Evolutionary conservation across 2,113 vertebrate species (phyloP).

Genomic region (Cinclus cinclus): DNA sequence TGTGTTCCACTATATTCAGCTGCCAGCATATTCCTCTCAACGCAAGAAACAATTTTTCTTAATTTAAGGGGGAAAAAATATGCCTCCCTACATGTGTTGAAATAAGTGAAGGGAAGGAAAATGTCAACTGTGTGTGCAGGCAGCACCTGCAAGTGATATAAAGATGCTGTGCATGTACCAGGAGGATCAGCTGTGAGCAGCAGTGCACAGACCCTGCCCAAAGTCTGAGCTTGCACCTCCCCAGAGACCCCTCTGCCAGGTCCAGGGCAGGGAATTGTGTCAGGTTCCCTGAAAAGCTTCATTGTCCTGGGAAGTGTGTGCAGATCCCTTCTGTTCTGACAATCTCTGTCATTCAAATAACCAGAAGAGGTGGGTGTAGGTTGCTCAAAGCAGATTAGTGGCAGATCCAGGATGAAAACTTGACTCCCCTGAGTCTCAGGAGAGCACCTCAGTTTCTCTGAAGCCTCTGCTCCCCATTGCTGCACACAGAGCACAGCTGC

Average conservation of each 20-base stretch:
- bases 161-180: accelerated
- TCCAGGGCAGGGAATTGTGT: neutral
- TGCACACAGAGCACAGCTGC: neutral
- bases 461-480: neutral
- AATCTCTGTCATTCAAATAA: neutral
- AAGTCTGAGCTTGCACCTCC: neutral
- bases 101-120: neutral
- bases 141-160: neutral
- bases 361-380: neutral
- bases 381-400: neutral
- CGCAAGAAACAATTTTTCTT: neutral
- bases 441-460: neutral
- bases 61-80: neutral
- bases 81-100: neutral
- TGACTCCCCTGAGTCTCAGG: neutral
- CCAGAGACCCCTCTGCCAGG: neutral
- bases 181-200: neutral
- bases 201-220: neutral
- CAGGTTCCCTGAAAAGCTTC: neutral
- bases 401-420: neutral
- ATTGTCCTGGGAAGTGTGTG: neutral
- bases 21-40: neutral
- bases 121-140: neutral
- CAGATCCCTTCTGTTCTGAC: neutral
- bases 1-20: neutral